These are phyloP conservation scores for Carlito syrichta DNA, from an alignment of 2,113 vertebrate species.

Conservation along the genomic window DNA sequence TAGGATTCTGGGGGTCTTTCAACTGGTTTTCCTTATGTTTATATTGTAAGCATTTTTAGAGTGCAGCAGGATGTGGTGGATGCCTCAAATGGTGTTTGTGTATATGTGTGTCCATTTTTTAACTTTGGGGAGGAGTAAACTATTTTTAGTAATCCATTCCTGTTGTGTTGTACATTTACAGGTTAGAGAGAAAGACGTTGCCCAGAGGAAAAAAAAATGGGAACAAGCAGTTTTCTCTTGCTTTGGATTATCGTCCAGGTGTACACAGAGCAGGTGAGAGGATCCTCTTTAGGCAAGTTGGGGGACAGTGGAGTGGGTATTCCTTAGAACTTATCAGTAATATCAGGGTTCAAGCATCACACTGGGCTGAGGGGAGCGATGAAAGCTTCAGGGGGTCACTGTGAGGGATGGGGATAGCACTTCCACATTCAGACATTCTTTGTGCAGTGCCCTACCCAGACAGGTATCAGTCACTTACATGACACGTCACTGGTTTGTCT, in stretches of 20 bases:
- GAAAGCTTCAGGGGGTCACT: background rate
- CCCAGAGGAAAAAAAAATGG: too few relatives aligned
- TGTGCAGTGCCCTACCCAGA: background rate
- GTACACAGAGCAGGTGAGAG: background rate
- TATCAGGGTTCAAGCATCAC: background rate
- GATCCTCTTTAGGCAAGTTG: background rate
- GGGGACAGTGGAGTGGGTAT: background rate
- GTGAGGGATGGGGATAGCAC: background rate
- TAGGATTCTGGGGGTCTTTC: background rate
- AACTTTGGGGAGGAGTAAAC: background rate
- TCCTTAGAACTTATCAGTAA: background rate
- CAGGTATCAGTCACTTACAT: background rate
- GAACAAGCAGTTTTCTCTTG: background rate
- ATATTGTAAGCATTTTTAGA: background rate
- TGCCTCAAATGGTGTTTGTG: background rate
- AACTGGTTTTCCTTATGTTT: background rate
- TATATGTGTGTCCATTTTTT: background rate
- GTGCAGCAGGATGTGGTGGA: background rate
- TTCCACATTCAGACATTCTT: too few relatives aligned
- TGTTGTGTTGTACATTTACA: too few relatives aligned
- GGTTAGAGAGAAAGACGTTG: too few relatives aligned
- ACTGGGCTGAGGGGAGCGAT: too few relatives aligned
- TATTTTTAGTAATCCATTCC: background rate
- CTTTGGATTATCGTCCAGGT: background rate
- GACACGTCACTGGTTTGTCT: too few relatives aligned